These are phyloP conservation scores for Anagyrus pseudococci DNA, from an alignment of 2,888 invertebrate genomes.

Conservation along the genomic window DNA sequence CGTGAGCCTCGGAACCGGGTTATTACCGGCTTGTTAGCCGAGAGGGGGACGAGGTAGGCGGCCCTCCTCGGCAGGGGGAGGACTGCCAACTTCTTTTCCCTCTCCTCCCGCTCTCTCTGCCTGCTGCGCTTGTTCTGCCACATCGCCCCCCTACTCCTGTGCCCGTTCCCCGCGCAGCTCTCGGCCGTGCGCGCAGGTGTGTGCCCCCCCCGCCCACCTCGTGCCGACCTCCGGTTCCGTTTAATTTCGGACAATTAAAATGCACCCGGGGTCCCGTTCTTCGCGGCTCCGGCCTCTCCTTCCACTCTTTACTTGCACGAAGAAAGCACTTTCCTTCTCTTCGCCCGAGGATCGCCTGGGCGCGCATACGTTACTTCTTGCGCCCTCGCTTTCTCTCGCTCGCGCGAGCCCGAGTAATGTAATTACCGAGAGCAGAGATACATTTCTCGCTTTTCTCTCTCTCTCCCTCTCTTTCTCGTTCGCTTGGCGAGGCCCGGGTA, in stretches of 20 bases:
- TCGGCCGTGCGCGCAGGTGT: slow-evolving; percentile 32
- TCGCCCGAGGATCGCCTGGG: not conserved
- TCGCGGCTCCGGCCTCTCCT: too few relatives aligned
- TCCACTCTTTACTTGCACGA: too few relatives aligned
- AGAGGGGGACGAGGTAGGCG: slow-evolving; percentile 31
- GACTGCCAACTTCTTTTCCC: slow-evolving; percentile 12
- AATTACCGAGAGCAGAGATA: not conserved
- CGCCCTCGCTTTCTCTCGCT: too few relatives aligned
- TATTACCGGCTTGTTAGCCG: slow-evolving; percentile 59
- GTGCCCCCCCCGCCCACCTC: not conserved
- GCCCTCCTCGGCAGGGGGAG: slow-evolving; percentile 16
- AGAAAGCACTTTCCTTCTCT: slow-evolving; percentile 8
- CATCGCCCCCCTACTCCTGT: too few relatives aligned
- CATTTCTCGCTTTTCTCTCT: too few relatives aligned
- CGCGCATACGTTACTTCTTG: too few relatives aligned
- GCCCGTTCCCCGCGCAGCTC: too few relatives aligned
- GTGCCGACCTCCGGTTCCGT: slow-evolving; percentile 49
- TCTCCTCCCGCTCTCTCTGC: slow-evolving; percentile 1
- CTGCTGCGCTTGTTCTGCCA: too few relatives aligned
- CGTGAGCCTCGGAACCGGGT: slow-evolving; percentile 47
- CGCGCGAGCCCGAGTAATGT: not conserved
- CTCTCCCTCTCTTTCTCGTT: too few relatives aligned
- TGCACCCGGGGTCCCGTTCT: slow-evolving; percentile 38
- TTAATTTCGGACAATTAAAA: slow-evolving; percentile 61
- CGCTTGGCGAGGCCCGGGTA: slow-evolving; percentile 1